phyloP scores from a whole-genome alignment of 2,113 vertebrate genomes.

The Hydrolagus affinis region DNA sequence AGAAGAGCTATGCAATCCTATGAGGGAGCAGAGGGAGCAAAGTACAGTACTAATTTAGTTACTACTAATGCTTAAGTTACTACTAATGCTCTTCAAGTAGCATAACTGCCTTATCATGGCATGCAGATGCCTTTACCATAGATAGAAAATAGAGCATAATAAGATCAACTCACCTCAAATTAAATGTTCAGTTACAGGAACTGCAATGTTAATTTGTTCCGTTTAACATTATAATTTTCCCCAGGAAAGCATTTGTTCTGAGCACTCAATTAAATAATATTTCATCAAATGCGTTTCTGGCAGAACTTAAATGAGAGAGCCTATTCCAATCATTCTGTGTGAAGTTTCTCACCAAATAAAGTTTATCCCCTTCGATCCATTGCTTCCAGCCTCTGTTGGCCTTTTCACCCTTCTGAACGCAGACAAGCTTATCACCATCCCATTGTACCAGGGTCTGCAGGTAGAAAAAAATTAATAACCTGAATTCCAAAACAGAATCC shows the following conservation, averaged over 20 bases:
- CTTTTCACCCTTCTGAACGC: slow-evolving; percentile 89
- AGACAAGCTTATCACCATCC: slow-evolving; percentile 80
- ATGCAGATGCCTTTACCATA: neutral
- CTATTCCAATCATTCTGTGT: neutral
- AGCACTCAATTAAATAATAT: neutral
- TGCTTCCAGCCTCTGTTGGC: slow-evolving; percentile 86
- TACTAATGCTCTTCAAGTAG: neutral
- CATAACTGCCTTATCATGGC: no score
- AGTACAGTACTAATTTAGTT: neutral
- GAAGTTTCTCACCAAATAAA: slow-evolving; percentile 70
- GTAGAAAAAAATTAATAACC: slow-evolving; percentile 33
- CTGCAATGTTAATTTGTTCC: neutral
- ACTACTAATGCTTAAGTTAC: neutral
- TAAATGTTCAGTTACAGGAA: neutral
- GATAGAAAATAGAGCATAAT: neutral
- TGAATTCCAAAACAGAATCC: neutral
- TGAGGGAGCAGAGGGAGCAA: neutral
- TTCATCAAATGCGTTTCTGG: neutral
- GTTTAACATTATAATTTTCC: neutral
- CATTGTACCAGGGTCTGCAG: slow-evolving; percentile 72
- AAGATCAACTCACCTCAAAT: neutral
- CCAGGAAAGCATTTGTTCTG: neutral
- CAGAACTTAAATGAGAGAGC: neutral
- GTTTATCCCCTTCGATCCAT: slow-evolving; percentile 81
- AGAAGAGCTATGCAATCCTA: neutral